Evolutionary conservation across 2,888 invertebrate species (phyloP), one percentile per base, ranked within the genome.

Genomic region (Dynastes maya): DNA sequence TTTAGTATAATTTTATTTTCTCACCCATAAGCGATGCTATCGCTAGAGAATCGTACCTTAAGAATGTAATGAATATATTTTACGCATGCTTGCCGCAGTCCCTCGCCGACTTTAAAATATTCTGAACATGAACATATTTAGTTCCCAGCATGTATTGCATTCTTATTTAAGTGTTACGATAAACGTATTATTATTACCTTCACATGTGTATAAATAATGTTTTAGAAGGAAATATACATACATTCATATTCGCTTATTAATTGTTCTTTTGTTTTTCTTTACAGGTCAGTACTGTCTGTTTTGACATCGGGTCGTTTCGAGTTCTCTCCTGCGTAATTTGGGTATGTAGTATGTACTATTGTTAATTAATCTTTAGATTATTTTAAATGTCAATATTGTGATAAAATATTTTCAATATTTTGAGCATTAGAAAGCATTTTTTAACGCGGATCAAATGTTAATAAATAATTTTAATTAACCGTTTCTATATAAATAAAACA

Each of bases 61-160:
- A 58, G 40, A 49, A 74, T 74, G 61, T 45, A 74, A 74, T 74
- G 72, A 45, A 74, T 72, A 58, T 61, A 72, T 74, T 74, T 61
- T 74, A 61, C 72, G 61, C 72, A 45, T 74, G 61, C 61, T 22
- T 74, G 72, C 45, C 11, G 45, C 45, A 55, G 0, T 22, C 22
- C 55, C 8, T 55, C 58, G 45, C 72, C 27, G 27, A 22, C 45
- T 16, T 27, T 61, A 74, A 37, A 29, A 45, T 74, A 74, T 61
- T 74, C 72, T 27, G 16, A 61, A 40, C 61, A 61, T 61, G 72
- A 32, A 27, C 45, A 13, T 61, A 74, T 74, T 74, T 74, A 74
- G 61, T 74, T 61, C 61, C 27, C 63, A 45, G 61, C 61, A 45
- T 61, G 61, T 40, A 61, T 16, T 16, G 55, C 71, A 71, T 71